These are phyloP conservation scores for Pseudochromis fuscus DNA, from an alignment of 2,797 vertebrate genomes.

Conservation along the genomic window DNA sequence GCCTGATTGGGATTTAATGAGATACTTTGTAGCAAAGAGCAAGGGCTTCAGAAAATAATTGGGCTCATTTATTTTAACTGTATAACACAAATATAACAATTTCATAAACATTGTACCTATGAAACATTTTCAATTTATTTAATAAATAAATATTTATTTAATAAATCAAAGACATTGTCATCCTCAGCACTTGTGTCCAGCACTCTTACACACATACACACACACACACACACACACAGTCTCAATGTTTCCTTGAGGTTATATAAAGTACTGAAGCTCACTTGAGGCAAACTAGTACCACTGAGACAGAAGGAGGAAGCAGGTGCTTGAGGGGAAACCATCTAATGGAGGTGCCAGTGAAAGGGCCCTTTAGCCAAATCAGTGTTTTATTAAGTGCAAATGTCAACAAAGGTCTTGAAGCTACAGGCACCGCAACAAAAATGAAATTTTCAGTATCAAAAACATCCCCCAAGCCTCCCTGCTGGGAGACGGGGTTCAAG, in stretches of 20 bases:
- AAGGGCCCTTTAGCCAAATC: slow-evolving; percentile 54
- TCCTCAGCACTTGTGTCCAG: slow-evolving; percentile 2
- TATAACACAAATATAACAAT: no score
- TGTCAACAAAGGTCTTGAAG: slow-evolving; percentile 46
- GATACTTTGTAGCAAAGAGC: no score
- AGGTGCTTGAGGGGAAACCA: slow-evolving; percentile 30
- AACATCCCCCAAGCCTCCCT: slow-evolving; percentile 11
- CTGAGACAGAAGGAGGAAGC: slow-evolving; percentile 39
- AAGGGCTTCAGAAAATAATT: no score
- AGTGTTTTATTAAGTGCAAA: slow-evolving; percentile 62
- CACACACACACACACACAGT: slow-evolving; percentile 20
- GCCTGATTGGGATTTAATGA: no score
- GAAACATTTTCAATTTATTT: not conserved
- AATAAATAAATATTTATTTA: not conserved
- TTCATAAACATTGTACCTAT: not conserved
- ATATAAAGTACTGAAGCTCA: slow-evolving; percentile 43
- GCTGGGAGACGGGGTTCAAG: slow-evolving; percentile 30
- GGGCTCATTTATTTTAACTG: no score
- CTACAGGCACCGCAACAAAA: slow-evolving; percentile 18
- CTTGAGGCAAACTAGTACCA: slow-evolving; percentile 33
- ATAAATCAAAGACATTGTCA: not conserved
- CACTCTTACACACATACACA: slow-evolving; percentile 5
- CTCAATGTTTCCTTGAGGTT: slow-evolving; percentile 47
- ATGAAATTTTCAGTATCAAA: slow-evolving; percentile 29
- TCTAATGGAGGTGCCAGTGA: slow-evolving; percentile 54